Base-by-base conservation (phyloP, 1,140 invertebrate genomes). In the Diorhabda carinulata region DNA sequence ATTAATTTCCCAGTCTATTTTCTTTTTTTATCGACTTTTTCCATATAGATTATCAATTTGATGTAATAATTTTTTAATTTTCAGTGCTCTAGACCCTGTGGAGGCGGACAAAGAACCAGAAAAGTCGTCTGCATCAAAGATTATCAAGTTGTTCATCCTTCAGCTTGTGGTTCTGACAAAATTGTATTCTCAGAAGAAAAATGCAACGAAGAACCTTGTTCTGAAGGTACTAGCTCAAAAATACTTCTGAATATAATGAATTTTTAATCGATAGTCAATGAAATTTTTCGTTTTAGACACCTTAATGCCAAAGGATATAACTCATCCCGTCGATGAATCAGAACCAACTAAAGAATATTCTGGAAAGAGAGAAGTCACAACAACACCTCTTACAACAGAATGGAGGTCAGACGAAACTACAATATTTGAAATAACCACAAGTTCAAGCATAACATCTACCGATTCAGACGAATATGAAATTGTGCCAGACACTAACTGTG, bases 61-160 rank as follows among this genome's bases (percentile, higher is more conserved):
- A 25, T 41, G 3, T 61, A 8, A 61, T n/a, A 61, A 6, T 8
- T 5, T 40, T 25, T 40, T 40, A 4, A 9, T 59, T 43, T 79
- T 67, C 74, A 93, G 86, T 96, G 94, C 73, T 88, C 90, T 2
- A 92, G 92, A 76, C 79, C 86, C 44, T 97, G 95, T 76, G 94
- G 91, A 3, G 92, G 92, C 6, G 95, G 95, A 6, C 85, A 86
- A 60, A 89, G 88, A 77, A 82, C 80, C 2, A 85, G 94, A 5
- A 88, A 90, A 76, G 88, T 95, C 0, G 82, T 96, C 68, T 98
- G 95, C 77, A 81, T 97, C 61, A 84, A 87, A 57, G 91, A 92
- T 66, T 88, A 91, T 44, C 83, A 83, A 57, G 87, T 87, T 6
- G 87, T 88, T 2, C 74, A 84, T 57, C 67, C 81, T 1, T 77